Evolutionary conservation across 2,888 invertebrate species (phyloP), one percentile per base, ranked within the genome.

Genomic region (Rhingia rostrata): DNA sequence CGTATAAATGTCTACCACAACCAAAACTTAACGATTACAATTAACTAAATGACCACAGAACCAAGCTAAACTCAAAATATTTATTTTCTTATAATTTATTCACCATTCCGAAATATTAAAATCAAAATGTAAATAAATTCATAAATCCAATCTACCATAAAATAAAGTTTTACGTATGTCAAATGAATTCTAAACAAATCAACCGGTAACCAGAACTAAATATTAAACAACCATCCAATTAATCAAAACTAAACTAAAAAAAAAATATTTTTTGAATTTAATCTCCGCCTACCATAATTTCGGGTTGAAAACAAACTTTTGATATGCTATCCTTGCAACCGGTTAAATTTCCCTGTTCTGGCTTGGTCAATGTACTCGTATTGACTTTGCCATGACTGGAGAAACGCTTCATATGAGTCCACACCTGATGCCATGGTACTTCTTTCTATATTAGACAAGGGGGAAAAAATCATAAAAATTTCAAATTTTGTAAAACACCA

Each of bases 401-500:
- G 81, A 91, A 88, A 87, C 90, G 90, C 88, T 91, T 90, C 91
- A 90, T 90, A 86, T 90, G 91, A 77, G 90, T 90, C 90, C 90
- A 90, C 86, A 91, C 90, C 86, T 90, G 90, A 89, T 91, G 91
- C 90, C 90, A 90, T 43, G 90, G 90, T 87, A 89, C 88, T 75
- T 90, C 90, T 89, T 90, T 90, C 89, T 90, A 72, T 61, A 88
- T 86, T 82, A 72, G 83, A 56, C 64, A 63, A 33, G 47, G 45
- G 41, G 61, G 61, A 63, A 64, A 70, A 72, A 69, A 84, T 84
- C 58, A 79, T 41, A 79, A 79, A 83, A 74, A 45, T 51, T 53
- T 53, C 61, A 63, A 64, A 35, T 60, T 74, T 73, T 37, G 33
- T 43, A 53, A 12, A 43, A 30, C 49, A 60, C 83, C 83, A 83